Percentiles rank a stretch among this genome's conserved stretches.
Conservation (phyloP, 2,888 invertebrate genomes). For the Heliconius erato region DNA sequence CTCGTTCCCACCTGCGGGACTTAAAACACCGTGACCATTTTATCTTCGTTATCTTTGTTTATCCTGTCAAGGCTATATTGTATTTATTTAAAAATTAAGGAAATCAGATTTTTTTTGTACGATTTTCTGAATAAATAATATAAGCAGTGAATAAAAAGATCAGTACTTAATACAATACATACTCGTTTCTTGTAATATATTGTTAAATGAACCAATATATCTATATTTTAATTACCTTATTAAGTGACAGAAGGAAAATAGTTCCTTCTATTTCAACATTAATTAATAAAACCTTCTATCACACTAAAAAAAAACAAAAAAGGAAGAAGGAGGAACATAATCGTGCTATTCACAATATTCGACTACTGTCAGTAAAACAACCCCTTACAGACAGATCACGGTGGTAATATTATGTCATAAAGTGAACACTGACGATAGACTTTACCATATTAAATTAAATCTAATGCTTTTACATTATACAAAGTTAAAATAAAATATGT, state of each 20-base stretch:
- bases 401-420: conserved; percentile 5
- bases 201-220: no score
- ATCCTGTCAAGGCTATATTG: conserved; percentile 37
- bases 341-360: neutral
- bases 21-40: conserved; percentile 68
- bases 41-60: conserved; percentile 70
- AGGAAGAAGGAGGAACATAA: neutral
- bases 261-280: no score
- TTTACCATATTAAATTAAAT: conserved; percentile 26
- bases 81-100: neutral
- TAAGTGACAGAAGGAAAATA: no score
- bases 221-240: no score
- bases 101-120: neutral
- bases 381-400: neutral
- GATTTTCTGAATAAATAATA: no score
- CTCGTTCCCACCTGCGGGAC: conserved; percentile 68
- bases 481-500: conserved; percentile 46
- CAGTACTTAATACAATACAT: no score
- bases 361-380: conserved; percentile 1
- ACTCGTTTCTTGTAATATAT: no score
- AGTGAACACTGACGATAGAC: neutral
- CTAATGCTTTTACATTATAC: conserved; percentile 20
- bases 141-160: no score
- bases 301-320: neutral
- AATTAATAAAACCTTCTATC: neutral